Base-by-base conservation (phyloP, 2,113 vertebrate species). In the Gobius niger region DNA sequence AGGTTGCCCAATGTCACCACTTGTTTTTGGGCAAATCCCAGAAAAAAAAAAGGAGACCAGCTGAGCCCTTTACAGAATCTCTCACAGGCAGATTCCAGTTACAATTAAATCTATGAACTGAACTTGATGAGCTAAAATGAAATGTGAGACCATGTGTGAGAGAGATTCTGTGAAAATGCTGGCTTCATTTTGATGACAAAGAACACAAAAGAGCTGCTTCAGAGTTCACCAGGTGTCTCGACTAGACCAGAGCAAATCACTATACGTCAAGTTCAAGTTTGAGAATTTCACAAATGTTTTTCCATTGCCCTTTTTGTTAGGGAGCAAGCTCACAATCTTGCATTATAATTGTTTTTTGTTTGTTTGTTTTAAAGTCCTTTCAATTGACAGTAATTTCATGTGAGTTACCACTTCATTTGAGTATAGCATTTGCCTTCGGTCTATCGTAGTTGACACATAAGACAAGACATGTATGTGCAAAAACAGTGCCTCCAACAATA, bases 401-500 rank as follows among this genome's bases (percentile, higher is more conserved):
- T n/a, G n/a, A n/a, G n/a, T n/a, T n/a, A n/a, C n/a, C n/a, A n/a
- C 65, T 34, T 40, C 16, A 11, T 54, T 19, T 54, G 34, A 53
- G 59, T 41, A 24, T 15, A 14, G 16, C 1, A 18, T 74, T 69
- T 80, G 75, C 83, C 81, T 34, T 80, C 5, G 51, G 72, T 85
- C 79, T 78, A 82, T 70, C 53, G 61, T 63, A 41, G 65, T 69
- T 66, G 54, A 83, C 75, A 85, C 57, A 79, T 4, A 83, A 77
- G 86, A 16, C 78, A 49, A 71, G 78, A 87, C 76, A 7, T 60
- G 16, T 59, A 54, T 15, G 67, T 67, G 72, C 65, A 18, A 53
- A 70, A 73, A 81, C 19, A 7, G 63, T 6, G 16, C 24, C 44
- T 46, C 44, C 44, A 46, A 9, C 10, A 7, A 9, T 11, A 46